Base-by-base conservation (phyloP, 1,140 invertebrate species). In the Berghia stephanieae region DNA sequence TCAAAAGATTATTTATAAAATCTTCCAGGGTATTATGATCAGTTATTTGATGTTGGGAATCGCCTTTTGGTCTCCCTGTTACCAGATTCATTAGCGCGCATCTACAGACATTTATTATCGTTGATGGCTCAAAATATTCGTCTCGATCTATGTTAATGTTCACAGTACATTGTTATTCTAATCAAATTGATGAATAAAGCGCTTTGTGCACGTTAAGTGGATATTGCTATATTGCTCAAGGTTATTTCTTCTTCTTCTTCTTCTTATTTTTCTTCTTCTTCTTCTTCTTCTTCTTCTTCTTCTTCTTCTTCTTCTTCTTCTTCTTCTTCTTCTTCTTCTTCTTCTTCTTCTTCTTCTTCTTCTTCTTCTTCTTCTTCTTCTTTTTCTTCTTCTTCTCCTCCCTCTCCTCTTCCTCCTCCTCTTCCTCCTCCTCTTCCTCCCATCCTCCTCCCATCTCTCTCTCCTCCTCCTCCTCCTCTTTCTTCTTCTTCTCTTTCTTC, bases 211-310 rank as follows among this genome's bases (percentile, higher is more conserved):
- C n/a, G n/a, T n/a, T n/a, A n/a, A n/a, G n/a, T n/a, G n/a, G n/a
- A n/a, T n/a, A n/a, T n/a, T n/a, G n/a, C n/a, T n/a, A n/a, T n/a
- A n/a, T n/a, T n/a, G n/a, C n/a, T n/a, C n/a, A n/a, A n/a, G n/a
- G n/a, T n/a, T n/a, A n/a, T n/a, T n/a, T 68, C 66, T 36, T 68
- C 66, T 36, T 68, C 66, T 36, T 68, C 66, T 36, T 68, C 66
- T 36, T 68, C 66, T 36, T 68, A 27, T 36, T 68, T 38, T 36
- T 34, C 66, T 36, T 68, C 66, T 36, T 68, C 66, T 36, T 27
- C 34, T 34, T 66, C 18, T 42, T 21, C 13, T 4, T 67, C 21
- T 49, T 21, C 27, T 31, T 67, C n/a, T 63, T 2, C 21, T 31
- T 63, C 46, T 57, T 21, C n/a, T 38, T 55, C 72, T 57, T 21